Evolutionary conservation across 2,113 vertebrate genomes (phyloP).

Genomic region (Sylvia atricapilla): DNA sequence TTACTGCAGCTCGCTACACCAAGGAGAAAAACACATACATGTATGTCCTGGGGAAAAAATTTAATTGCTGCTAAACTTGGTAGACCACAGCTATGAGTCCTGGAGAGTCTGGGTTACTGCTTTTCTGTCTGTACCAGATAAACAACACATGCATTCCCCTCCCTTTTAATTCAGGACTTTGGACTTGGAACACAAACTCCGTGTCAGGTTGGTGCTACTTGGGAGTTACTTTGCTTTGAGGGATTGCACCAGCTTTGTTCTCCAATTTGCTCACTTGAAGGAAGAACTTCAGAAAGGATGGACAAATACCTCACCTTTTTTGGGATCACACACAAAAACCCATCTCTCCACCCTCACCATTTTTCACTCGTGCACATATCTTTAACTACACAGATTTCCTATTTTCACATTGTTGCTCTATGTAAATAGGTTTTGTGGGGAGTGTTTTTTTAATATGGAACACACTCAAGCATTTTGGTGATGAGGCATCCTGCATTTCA

Average conservation of each 20-base stretch:
- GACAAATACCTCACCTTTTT: background rate
- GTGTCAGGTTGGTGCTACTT: background rate
- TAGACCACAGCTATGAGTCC: background rate
- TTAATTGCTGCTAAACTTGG: background rate
- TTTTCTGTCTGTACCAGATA: background rate
- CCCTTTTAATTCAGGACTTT: background rate
- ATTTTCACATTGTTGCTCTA: background rate
- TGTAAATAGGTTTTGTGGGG: background rate
- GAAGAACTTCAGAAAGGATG: background rate
- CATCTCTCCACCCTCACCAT: background rate
- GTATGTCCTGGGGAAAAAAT: background rate
- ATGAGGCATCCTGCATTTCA: conserved; percentile 11
- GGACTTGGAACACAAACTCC: background rate
- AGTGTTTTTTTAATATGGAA: background rate
- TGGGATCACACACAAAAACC: fast-evolving
- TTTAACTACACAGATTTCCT: background rate
- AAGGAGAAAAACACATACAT: background rate
- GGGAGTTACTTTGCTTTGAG: background rate
- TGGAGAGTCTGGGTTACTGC: background rate
- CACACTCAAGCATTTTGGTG: background rate
- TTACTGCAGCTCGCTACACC: background rate
- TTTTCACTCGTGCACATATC: fast-evolving
- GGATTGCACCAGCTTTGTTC: background rate
- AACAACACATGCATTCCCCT: background rate
- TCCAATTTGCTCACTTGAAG: background rate